A percentile compares a stretch with the other conserved stretches of the same genome.
These are phyloP conservation scores for Nestor notabilis DNA, from an alignment of 2,113 vertebrate genomes.

Conservation along the genomic window DNA sequence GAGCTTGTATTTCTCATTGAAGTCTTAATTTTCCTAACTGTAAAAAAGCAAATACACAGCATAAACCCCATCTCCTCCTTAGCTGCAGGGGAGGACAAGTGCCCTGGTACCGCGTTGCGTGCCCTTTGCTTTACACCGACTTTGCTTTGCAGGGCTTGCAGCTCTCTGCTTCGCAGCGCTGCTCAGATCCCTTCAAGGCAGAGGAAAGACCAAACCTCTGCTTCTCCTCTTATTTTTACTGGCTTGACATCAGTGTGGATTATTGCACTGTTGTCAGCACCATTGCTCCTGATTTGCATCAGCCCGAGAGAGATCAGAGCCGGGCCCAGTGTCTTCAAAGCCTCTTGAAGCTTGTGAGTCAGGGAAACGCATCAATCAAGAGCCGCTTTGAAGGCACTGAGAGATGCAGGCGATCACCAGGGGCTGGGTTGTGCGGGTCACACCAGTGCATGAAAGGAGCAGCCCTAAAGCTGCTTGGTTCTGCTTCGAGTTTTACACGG, in stretches of 20 bases:
- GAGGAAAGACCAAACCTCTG: neutral
- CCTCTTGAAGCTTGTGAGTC: slow-evolving; percentile 46
- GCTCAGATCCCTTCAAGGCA: slow-evolving; percentile 37
- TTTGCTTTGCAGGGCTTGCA: neutral
- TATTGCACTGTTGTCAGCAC: slow-evolving; percentile 58
- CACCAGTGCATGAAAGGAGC: slow-evolving; percentile 9
- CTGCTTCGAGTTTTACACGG: slow-evolving; percentile 64
- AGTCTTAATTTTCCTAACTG: neutral
- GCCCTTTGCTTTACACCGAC: neutral
- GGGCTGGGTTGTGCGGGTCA: slow-evolving; percentile 44
- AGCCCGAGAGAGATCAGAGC: slow-evolving; percentile 55
- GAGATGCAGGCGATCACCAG: slow-evolving; percentile 20
- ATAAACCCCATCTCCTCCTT: neutral
- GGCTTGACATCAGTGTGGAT: slow-evolving; percentile 61
- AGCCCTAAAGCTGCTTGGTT: neutral
- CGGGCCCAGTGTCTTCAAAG: slow-evolving; percentile 54
- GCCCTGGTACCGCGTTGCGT: neutral
- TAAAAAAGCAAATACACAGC: neutral
- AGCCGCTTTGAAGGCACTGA: slow-evolving; percentile 50
- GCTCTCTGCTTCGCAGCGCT: neutral
- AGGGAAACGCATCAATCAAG: slow-evolving; percentile 65
- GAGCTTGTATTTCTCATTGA: neutral
- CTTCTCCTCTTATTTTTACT: slow-evolving; percentile 60
- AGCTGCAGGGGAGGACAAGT: neutral
- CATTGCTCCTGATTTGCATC: slow-evolving; percentile 67